Conservation (phyloP, 1,140 invertebrate genomes). For the Reticulitermes speratus region DNA sequence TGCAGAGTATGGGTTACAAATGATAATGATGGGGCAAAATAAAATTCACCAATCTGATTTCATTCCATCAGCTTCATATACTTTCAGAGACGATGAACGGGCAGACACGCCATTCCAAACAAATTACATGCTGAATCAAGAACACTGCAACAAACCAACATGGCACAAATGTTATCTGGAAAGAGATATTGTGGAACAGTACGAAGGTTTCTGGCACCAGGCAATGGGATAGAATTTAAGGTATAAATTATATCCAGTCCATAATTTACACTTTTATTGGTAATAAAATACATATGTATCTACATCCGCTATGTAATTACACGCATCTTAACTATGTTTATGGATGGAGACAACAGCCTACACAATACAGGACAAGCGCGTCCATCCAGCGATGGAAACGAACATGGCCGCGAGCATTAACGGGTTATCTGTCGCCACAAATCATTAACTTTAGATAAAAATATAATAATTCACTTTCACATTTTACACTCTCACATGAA, state of each 20-base stretch:
- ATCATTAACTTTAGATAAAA: not conserved
- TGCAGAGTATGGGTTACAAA: too few species aligned
- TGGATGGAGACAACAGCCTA: not conserved
- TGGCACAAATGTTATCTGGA: too few species aligned
- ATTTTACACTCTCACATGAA: not conserved
- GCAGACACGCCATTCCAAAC: too few species aligned
- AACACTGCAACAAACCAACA: too few species aligned
- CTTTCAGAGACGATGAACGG: too few species aligned
- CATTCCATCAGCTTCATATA: too few species aligned
- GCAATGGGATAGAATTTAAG: not conserved
- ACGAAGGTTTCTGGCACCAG: not conserved
- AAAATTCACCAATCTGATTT: too few species aligned
- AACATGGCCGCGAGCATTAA: not conserved
- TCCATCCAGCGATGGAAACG: not conserved
- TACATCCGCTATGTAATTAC: slow-evolving; percentile 5
- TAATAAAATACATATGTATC: slow-evolving; percentile 5
- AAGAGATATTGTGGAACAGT: too few species aligned
- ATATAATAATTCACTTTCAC: slow-evolving; percentile 1
- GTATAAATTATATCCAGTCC: not conserved
- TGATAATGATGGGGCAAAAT: too few species aligned
- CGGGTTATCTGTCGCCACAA: not conserved
- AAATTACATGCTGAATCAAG: too few species aligned
- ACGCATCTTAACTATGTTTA: not conserved
- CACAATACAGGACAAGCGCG: not conserved
- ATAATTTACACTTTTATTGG: slow-evolving; percentile 13